Evolutionary conservation across 37 sponge, comb jelly and placozoan genomes (phyloP).

Genomic region (Agelas oroides): DNA sequence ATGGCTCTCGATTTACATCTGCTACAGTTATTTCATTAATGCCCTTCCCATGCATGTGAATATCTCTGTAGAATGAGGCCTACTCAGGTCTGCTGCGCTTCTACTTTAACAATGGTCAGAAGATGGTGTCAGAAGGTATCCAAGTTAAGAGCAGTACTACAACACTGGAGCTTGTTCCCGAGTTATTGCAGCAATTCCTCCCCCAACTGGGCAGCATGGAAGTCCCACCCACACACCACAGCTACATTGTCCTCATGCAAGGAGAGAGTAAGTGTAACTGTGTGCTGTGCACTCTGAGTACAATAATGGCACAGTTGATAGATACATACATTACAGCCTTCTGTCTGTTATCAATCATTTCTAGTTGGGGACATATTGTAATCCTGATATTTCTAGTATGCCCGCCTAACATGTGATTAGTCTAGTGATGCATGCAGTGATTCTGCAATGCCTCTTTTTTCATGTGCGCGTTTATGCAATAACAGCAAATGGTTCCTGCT

Average conservation of each 20-base stretch:
- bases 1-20: too few species aligned
- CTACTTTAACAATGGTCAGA: conserved; percentile 28
- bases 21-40: too few species aligned
- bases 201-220: neutral
- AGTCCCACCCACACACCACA: neutral
- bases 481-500: too few species aligned
- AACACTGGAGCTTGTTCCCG: conserved; percentile 18
- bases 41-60: too few species aligned
- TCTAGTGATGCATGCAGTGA: too few species aligned
- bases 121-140: conserved; percentile 22
- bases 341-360: too few species aligned
- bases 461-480: too few species aligned
- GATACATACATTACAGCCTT: neutral
- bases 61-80: conserved; percentile 19
- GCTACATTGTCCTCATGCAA: conserved; percentile 45
- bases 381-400: too few species aligned
- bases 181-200: conserved; percentile 6
- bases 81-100: conserved; percentile 51
- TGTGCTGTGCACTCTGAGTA: too few species aligned
- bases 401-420: too few species aligned
- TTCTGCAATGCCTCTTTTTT: too few species aligned
- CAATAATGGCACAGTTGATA: neutral
- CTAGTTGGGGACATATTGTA: too few species aligned
- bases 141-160: conserved; percentile 21
- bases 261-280: conserved; percentile 55